A percentile compares a stretch with the other conserved stretches of the same genome.
phyloP scores from a whole-genome alignment of 1,140 invertebrate species.

The Brachionus rubens region DNA sequence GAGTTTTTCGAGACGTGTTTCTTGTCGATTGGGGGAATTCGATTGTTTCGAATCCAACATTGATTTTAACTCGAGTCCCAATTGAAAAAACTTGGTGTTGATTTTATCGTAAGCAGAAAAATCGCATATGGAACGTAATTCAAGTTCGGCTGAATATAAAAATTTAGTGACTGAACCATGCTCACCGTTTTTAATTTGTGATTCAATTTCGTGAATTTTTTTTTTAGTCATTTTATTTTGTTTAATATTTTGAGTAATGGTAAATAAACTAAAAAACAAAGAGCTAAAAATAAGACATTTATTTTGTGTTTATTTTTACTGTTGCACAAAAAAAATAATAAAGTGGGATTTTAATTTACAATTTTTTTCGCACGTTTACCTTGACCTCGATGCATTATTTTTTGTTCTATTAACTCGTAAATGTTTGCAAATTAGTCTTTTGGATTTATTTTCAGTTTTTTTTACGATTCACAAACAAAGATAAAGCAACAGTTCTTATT shows the following conservation, averaged over 20 bases:
- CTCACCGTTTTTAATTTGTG: background rate
- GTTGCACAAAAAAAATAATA: too few relatives aligned
- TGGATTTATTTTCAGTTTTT: too few relatives aligned
- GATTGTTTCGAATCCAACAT: background rate
- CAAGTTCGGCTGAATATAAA: background rate
- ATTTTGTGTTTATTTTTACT: too few relatives aligned
- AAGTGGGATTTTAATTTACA: too few relatives aligned
- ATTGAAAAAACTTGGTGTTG: background rate
- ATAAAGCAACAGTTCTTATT: too few relatives aligned
- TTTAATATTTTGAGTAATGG: background rate
- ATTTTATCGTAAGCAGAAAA: background rate
- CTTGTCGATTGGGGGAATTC: background rate
- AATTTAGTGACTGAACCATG: background rate
- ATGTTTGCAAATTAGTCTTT: too few relatives aligned
- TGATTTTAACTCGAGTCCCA: background rate
- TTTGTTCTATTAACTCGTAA: too few relatives aligned
- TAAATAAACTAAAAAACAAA: too few relatives aligned
- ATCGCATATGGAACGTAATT: background rate
- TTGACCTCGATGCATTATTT: too few relatives aligned
- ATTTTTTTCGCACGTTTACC: too few relatives aligned
- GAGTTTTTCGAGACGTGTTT: background rate
- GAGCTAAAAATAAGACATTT: too few relatives aligned
- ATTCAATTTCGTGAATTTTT: background rate
- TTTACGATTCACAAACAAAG: too few relatives aligned
- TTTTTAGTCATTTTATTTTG: conserved; percentile 12